A percentile compares a stretch with the other conserved stretches of the same genome.
Evolutionary conservation across 2,888 invertebrate genomes (phyloP).

Genomic region (Sisyra nigra): DNA sequence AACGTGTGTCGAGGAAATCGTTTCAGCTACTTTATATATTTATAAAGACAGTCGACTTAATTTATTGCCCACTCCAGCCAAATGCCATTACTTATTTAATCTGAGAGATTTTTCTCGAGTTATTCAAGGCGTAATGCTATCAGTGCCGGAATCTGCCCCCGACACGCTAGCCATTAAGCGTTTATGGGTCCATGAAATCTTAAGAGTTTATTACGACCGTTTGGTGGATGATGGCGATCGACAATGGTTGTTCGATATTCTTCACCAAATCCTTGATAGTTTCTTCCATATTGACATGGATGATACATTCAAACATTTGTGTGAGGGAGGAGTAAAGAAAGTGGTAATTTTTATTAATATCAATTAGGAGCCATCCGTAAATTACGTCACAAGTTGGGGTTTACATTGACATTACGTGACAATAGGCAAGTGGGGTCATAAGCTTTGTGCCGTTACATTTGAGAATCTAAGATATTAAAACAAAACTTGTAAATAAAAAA

Average conservation of each 20-base stretch:
- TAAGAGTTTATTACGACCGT: slow-evolving; percentile 86
- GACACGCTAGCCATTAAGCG: slow-evolving; percentile 73
- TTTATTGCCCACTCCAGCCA: slow-evolving; percentile 80
- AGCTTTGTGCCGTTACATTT: too few species aligned
- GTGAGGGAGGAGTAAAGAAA: slow-evolving; percentile 17
- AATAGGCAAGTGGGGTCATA: too few species aligned
- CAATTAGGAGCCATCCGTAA: not conserved
- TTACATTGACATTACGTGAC: too few species aligned
- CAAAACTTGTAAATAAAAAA: too few species aligned
- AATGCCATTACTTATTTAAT: slow-evolving; percentile 91
- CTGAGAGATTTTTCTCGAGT: slow-evolving; percentile 87
- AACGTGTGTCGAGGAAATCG: slow-evolving; percentile 78
- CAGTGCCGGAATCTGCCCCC: slow-evolving; percentile 83
- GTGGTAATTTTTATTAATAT: not conserved
- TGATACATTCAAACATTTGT: slow-evolving; percentile 50
- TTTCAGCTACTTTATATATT: slow-evolving; percentile 69
- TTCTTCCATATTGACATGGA: slow-evolving; percentile 52
- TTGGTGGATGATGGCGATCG: slow-evolving; percentile 69
- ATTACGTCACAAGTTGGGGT: too few species aligned
- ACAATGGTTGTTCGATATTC: slow-evolving; percentile 61
- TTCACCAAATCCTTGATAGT: slow-evolving; percentile 40
- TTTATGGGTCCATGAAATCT: slow-evolving; percentile 86
- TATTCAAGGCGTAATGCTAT: slow-evolving; percentile 79
- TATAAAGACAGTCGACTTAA: slow-evolving; percentile 68
- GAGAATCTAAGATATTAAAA: too few species aligned